Evolutionary conservation across 2,888 invertebrate genomes (phyloP), one percentile per base, ranked within the genome.

Genomic region (Trissolcus japonicus): DNA sequence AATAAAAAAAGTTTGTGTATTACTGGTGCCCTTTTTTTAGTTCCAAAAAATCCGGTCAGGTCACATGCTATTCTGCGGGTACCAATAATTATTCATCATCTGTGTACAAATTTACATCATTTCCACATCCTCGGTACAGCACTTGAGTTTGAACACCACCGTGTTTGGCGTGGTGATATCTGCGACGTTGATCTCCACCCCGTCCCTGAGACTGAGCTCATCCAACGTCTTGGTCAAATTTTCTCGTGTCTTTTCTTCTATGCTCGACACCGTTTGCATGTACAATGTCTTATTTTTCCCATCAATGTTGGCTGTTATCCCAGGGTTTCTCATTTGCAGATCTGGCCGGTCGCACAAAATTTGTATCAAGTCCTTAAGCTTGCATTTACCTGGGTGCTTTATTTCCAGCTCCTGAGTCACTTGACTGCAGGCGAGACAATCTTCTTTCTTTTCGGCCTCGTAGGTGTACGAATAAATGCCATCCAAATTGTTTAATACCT

Each of bases 391-490:
- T 7, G 90, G 59, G 88, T 92, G 91, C 60, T 92, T 92, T 13
- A 95, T 90, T 80, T 91, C 90, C 71, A 95, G 90, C 14, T 91
- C 90, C 76, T 92, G 92, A 0, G 94, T 93, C 6, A 92, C 90
- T 85, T 94, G 94, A 83, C 95, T 94, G 86, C 99, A 99, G 0
- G 95, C 96, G 57, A 98, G 90, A 87, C 99, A 99, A 85, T 95
- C 94, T 0, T 93, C 89, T 80, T 95, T 95, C 83, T 92, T 95
- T 86, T 98, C 98, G 0, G 98, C 96, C 88, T 95, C 95, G 87
- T 97, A 99, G 0, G 98, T 97, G 86, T 97, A 98, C 0, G 97
- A 96, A 86, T 98, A 99, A 41, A 99, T 95, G 0, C 99, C 99
- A 85, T 98, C 98, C 0, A 95, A 92, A 91, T 99, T 96, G 86